Base-by-base conservation (phyloP, 2,888 invertebrate species). In the Hirtodrosophila alboralis region DNA sequence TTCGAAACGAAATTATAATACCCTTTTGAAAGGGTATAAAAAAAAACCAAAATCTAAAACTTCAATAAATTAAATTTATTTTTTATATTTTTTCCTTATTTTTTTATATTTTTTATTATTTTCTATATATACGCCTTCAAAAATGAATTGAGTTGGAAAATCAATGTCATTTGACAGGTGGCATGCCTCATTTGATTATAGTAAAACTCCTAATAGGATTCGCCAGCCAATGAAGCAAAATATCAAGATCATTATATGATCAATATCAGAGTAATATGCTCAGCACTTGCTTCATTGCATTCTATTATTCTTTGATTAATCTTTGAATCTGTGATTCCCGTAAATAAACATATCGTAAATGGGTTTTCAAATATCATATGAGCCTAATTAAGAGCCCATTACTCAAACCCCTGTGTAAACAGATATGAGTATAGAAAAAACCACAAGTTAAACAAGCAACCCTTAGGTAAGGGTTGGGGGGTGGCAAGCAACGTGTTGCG, bases 351-450 rank as follows among this genome's bases (percentile, higher is more conserved):
- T 56, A 63, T 56, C 36, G 33, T 41, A 68, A 83, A 78, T 60
- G 61, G 28, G 21, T 66, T 64, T 34, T 53, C 65, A 66, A 68
- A 65, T 59, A 58, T 78, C 75, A 64, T 74, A 88, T 88, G 84
- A 75, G 76, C 70, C 87, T 87, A 87, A 87, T 87, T 88, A 87
- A 87, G 86, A 85, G 79, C 57, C 85, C 87, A 87, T 87, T 87
- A 88, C 81, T 49, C 84, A 80, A n/a, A 67, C 79, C 86, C 34
- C 23, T 41, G 43, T 41, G 72, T 81, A 86, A 87, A 72, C 67
- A 87, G 75, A 86, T 84, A 78, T 60, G 27, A 18, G 16, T 23
- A 10, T 44, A 13, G 16, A 44, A 26, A 54, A 59, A 69, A 86
- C 86, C 88, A 67, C 86, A 87, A 81, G 65, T 73, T 62, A 73